Conservation (phyloP, 2,888 invertebrate genomes). For the Hedychridium roseum region DNA sequence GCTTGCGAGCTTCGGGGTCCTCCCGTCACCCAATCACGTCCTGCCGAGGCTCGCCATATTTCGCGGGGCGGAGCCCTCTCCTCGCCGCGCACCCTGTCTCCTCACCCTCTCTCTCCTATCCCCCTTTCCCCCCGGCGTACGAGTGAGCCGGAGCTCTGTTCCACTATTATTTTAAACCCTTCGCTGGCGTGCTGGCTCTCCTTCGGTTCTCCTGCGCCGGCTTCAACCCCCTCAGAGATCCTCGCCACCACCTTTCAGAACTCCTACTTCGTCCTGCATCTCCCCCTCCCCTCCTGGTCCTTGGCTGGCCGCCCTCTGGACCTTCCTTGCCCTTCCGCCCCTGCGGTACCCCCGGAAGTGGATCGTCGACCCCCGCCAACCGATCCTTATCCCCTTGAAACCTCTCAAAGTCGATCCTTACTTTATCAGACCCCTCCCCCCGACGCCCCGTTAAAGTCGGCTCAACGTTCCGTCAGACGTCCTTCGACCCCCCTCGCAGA, state of each 20-base stretch:
- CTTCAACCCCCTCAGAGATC: no score
- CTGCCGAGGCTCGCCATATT: conserved; percentile 62
- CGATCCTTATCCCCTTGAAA: no score
- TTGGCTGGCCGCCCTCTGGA: no score
- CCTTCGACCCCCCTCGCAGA: conserved; percentile 31
- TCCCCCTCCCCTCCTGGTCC: conserved; percentile 4
- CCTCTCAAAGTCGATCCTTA: no score
- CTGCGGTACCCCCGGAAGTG: no score
- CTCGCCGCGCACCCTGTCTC: conserved; percentile 37
- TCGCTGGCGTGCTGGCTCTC: no score
- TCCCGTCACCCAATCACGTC: conserved; percentile 63
- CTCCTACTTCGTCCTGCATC: no score
- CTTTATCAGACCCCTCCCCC: conserved; percentile 7
- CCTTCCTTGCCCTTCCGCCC: no score
- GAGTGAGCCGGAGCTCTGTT: conserved; percentile 48
- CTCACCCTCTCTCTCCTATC: conserved; percentile 27
- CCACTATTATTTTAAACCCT: conserved; percentile 57
- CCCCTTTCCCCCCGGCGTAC: conserved; percentile 31
- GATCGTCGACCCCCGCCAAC: no score
- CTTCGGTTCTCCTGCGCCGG: conserved; percentile 4
- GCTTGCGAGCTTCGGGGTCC: conserved; percentile 59
- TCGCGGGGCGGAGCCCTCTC: conserved; percentile 61
- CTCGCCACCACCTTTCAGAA: no score
- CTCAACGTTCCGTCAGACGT: no score
- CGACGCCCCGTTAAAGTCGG: conserved; percentile 14